phyloP scores from a whole-genome alignment of 2,888 invertebrate species.

The Lepidocyrtoides sp. region DNA sequence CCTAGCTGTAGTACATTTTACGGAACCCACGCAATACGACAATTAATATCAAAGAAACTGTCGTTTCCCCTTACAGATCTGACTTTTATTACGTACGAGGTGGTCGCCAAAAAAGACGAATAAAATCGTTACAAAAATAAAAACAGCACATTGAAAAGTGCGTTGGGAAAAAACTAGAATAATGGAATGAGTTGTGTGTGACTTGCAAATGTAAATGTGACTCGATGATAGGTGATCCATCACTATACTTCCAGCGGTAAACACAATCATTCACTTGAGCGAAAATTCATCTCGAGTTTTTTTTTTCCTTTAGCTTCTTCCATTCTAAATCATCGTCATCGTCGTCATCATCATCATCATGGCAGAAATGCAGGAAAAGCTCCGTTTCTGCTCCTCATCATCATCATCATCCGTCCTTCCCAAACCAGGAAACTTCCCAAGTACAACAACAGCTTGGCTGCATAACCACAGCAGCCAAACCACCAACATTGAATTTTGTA shows the following conservation, averaged over 20 bases:
- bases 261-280: conserved; percentile 66
- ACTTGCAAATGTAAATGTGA: conserved; percentile 49
- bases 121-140: neutral
- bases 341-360: conserved; percentile 10
- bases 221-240: conserved; percentile 67
- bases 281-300: conserved; percentile 38
- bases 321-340: neutral
- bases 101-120: neutral
- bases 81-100: conserved; percentile 25
- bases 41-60: neutral
- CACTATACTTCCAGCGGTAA: conserved; percentile 51
- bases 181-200: conserved; percentile 25
- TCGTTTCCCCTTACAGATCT: neutral
- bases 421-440: conserved; percentile 41
- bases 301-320: neutral
- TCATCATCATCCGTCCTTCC: conserved; percentile 24
- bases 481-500: conserved; percentile 58
- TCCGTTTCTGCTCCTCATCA: conserved; percentile 43
- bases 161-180: neutral
- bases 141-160: conserved; percentile 1
- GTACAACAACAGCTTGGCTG: conserved; percentile 33
- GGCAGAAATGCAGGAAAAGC: neutral
- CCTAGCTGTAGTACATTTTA: too few relatives aligned
- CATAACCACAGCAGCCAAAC: conserved; percentile 55
- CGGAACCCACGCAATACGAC: conserved; percentile 13